phyloP scores from a whole-genome alignment of 2,113 vertebrate genomes.

The Catharus bicknelli region DNA sequence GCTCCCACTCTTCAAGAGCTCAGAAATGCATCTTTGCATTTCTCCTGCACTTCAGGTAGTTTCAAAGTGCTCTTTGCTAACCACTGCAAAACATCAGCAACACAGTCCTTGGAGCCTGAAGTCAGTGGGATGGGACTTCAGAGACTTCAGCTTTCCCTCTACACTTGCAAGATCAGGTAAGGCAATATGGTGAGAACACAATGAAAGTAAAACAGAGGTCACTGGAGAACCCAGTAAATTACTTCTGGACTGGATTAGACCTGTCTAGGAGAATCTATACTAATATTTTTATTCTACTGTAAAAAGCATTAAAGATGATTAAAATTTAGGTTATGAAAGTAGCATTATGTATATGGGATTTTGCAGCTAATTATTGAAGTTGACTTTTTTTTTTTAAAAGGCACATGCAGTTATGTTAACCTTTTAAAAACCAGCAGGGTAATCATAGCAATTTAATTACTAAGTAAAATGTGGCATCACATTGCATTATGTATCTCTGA shows the following conservation, averaged over 20 bases:
- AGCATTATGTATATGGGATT: background rate
- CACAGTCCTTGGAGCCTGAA: background rate
- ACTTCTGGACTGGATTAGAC: background rate
- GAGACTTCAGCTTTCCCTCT: background rate
- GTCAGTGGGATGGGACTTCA: background rate
- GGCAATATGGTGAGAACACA: background rate
- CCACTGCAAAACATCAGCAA: background rate
- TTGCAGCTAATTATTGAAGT: background rate
- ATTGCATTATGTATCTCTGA: background rate
- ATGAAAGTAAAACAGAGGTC: background rate
- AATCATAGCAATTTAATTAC: slow-evolving; percentile 11
- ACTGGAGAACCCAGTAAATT: background rate
- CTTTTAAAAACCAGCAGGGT: slow-evolving; percentile 2
- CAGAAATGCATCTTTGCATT: background rate
- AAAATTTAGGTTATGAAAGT: background rate
- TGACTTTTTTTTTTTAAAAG: background rate
- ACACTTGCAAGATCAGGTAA: background rate
- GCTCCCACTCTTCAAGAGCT: background rate
- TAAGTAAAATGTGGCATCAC: background rate
- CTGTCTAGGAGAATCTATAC: background rate
- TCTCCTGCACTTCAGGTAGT: background rate
- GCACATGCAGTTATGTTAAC: background rate
- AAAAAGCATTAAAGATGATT: background rate
- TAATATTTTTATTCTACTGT: background rate
- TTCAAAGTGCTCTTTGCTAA: background rate